Conservation (phyloP, 2,888 invertebrate genomes). For the Abscondita cerata region DNA sequence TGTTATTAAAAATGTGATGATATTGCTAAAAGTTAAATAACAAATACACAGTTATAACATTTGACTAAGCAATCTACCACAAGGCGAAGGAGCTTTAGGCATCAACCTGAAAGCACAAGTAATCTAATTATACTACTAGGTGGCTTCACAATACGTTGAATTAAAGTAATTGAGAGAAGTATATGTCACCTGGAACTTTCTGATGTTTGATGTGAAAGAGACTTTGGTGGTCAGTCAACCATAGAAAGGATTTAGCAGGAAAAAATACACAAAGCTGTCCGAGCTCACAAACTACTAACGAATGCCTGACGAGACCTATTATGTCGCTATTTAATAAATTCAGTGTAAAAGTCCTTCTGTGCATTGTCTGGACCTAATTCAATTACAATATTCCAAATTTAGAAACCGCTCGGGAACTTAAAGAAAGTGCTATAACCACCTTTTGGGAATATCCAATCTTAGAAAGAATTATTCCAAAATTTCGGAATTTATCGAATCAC, state of each 20-base stretch:
- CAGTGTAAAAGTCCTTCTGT: conserved; percentile 23
- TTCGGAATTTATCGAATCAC: conserved; percentile 21
- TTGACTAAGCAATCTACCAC: conserved; percentile 36
- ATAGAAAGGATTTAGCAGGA: too few species aligned
- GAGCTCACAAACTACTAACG: conserved; percentile 37
- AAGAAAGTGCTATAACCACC: not conserved
- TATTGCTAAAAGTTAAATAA: conserved; percentile 15
- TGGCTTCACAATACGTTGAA: conserved; percentile 35
- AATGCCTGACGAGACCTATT: conserved; percentile 29
- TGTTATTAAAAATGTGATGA: not conserved
- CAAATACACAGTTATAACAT: too few species aligned
- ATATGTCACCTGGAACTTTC: conserved; percentile 20
- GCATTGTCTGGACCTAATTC: conserved; percentile 18
- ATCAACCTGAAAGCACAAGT: not conserved
- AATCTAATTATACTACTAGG: conserved; percentile 25
- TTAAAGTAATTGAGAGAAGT: conserved; percentile 35
- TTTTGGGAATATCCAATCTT: conserved; percentile 9
- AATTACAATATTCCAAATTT: too few species aligned
- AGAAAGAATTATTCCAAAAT: conserved; percentile 6
- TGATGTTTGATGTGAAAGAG: too few species aligned
- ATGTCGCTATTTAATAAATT: conserved; percentile 22
- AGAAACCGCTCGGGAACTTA: not conserved
- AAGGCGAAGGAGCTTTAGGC: conserved; percentile 36
- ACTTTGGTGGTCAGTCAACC: conserved; percentile 29
- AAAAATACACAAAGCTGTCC: conserved; percentile 23